Evolutionary conservation across 2,888 invertebrate species (phyloP), one percentile per base, ranked within the genome.

Genomic region (Heliconius sara): DNA sequence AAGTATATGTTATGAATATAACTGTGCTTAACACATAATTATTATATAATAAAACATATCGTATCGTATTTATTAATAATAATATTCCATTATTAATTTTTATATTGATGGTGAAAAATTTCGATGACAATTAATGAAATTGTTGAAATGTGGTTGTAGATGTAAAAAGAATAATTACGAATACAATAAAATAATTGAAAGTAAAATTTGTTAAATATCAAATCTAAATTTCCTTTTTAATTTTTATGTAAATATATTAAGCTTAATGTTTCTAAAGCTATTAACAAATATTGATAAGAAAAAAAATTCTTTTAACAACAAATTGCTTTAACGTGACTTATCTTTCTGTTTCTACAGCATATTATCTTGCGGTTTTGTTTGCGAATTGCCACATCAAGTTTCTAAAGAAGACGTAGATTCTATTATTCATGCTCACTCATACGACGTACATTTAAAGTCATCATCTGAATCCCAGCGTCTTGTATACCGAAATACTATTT

Each of bases 361-460:
- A 39, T 90, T 94, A 83, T 94, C 96, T 27, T 96, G 96, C 87
- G 97, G 97, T 30, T 96, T 96, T 86, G 89, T 95, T 77, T 97
- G 97, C 86, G 94, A 96, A 76, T 82, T 92, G 63, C 91, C 93
- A 43, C 90, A 91, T n/a, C 89, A 89, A 65, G 84, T 93, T 65
- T 90, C 95, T 76, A 87, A 90, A 34, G 93, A 93, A 72, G 95
- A 96, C 82, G 88, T 91, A 9, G 89, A 93, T 52, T 88, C 90
- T 3, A 92, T 97, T 80, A 85, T 96, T 76, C 91, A 92, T 71
- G 94, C 96, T 0, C 92, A 92, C 83, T 94, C 92, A 13, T 97
- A 97, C 86, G 95, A 95, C 39, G 90, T 97, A 19, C 92, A 95
- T 84, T 85, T 96, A 84, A 90, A 93, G 84, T 91, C 95, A 82